A percentile compares a stretch with the other conserved stretches of the same genome.
phyloP scores from a whole-genome alignment of 2,113 vertebrate species.

The Epinephelus cyanopodus region DNA sequence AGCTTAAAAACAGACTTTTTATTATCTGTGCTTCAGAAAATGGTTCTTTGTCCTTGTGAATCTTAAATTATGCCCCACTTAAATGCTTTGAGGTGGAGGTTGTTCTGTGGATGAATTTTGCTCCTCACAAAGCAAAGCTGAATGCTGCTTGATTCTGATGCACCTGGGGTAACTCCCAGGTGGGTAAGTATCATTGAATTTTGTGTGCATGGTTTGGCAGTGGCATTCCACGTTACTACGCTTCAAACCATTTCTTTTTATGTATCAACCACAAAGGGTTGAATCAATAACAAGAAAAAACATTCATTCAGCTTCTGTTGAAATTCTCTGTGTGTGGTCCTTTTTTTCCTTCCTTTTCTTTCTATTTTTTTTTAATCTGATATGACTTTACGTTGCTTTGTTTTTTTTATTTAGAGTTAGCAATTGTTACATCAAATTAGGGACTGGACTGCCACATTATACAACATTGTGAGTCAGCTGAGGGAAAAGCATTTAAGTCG shows the following conservation, averaged over 20 bases:
- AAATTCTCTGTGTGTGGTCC: no score
- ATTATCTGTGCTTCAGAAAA: slow-evolving; percentile 22
- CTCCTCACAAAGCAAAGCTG: slow-evolving; percentile 26
- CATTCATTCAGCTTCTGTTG: no score
- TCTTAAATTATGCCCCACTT: slow-evolving; percentile 21
- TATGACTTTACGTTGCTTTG: no score
- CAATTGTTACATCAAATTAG: no score
- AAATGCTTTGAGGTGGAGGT: slow-evolving; percentile 27
- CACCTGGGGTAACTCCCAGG: slow-evolving; percentile 28
- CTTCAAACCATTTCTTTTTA: slow-evolving; percentile 17
- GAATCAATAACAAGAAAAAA: no score
- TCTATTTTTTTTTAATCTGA: no score
- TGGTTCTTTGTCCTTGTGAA: slow-evolving; percentile 39
- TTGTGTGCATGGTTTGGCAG: slow-evolving; percentile 1
- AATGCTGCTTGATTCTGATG: slow-evolving; percentile 20
- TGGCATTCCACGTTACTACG: not conserved
- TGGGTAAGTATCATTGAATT: slow-evolving; percentile 7
- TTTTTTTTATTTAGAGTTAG: no score
- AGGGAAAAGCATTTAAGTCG: no score
- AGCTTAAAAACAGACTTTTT: slow-evolving; percentile 13
- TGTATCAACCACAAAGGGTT: not conserved
- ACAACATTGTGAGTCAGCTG: no score
- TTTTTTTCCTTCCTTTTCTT: no score
- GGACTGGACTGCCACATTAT: no score
- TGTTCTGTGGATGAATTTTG: slow-evolving; percentile 28